Conservation (phyloP, 2,797 vertebrate species). For the Brachymystax lenok region DNA sequence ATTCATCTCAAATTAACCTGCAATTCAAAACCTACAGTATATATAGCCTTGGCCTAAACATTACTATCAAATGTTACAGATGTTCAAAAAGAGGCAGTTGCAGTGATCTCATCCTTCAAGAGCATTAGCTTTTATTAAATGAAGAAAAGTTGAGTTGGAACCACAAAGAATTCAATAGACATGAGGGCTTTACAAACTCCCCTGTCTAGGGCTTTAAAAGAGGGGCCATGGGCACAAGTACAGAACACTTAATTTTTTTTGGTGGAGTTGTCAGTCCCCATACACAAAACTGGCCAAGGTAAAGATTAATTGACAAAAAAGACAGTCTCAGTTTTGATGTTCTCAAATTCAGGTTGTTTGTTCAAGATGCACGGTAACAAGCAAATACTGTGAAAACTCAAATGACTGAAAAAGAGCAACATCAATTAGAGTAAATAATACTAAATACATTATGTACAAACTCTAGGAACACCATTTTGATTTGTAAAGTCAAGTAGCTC, state of each 20-base stretch:
- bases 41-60: too few relatives aligned
- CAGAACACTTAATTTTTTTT: neutral
- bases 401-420: conserved; percentile 16
- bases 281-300: neutral
- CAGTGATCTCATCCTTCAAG: too few relatives aligned
- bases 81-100: too few relatives aligned
- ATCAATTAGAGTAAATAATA: neutral
- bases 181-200: neutral
- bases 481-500: neutral
- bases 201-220: neutral
- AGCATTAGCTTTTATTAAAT: too few relatives aligned
- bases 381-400: conserved; percentile 3
- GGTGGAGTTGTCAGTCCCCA: neutral
- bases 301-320: neutral
- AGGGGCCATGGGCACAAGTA: neutral
- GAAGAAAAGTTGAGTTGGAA: too few relatives aligned
- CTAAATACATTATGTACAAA: conserved; percentile 5
- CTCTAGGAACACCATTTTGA: neutral
- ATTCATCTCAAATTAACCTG: neutral
- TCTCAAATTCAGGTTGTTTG: neutral
- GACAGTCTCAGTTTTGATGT: neutral
- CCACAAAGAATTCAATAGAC: neutral
- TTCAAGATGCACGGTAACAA: conserved; percentile 5
- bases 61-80: too few relatives aligned
- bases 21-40: neutral